Percentiles rank a stretch among this genome's conserved stretches.
Evolutionary conservation across 2,113 vertebrate species (phyloP).

Genomic region (Salminus brasiliensis): DNA sequence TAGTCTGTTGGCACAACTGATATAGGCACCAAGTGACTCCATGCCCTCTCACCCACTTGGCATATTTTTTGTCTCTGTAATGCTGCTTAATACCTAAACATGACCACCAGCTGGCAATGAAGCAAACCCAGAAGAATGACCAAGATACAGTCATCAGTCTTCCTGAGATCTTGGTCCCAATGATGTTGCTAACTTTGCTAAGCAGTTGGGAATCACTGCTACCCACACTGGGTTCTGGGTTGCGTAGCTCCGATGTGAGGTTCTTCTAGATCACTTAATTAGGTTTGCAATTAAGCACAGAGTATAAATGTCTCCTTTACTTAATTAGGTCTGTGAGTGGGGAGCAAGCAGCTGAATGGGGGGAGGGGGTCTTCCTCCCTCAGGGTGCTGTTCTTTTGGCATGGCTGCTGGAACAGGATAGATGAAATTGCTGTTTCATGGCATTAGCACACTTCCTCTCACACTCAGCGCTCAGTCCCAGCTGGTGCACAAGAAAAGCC

Average conservation of each 20-base stretch:
- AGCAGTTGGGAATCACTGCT: constrained; percentile 62
- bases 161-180: constrained; percentile 20
- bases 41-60: no score
- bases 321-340: constrained; percentile 65
- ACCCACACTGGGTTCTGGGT: constrained; percentile 46
- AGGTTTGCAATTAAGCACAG: constrained; percentile 15
- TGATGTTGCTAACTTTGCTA: no score
- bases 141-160: neutral
- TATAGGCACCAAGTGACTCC: no score
- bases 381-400: constrained; percentile 36
- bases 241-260: constrained; percentile 24
- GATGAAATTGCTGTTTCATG: constrained; percentile 33
- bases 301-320: constrained; percentile 30
- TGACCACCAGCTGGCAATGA: no score
- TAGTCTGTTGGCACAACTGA: no score
- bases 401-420: constrained; percentile 39
- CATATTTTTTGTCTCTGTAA: no score
- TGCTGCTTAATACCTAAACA: no score
- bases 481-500: constrained; percentile 13
- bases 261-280: constrained; percentile 56
- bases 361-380: constrained; percentile 59
- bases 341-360: no score
- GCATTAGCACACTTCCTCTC: neutral
- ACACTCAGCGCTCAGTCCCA: neutral
- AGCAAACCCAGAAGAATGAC: no score